A percentile compares a stretch with the other conserved stretches of the same genome.
These are phyloP conservation scores for Tapirus terrestris DNA, from an alignment of 2,113 vertebrate genomes.

Conservation along the genomic window DNA sequence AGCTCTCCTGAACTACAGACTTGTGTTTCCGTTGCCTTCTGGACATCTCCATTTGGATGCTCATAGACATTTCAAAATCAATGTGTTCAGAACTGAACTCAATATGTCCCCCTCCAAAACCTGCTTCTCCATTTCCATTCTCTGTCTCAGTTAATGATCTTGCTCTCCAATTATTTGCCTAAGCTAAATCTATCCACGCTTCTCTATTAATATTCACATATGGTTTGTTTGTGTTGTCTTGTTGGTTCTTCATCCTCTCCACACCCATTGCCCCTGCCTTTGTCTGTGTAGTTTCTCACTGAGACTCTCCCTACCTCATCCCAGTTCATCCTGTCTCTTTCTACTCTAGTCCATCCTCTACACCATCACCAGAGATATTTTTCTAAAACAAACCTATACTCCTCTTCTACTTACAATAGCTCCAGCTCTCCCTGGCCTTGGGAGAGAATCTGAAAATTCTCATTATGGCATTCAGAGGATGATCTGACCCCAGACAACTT, in stretches of 20 bases:
- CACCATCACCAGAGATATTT: background rate
- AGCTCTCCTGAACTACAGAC: background rate
- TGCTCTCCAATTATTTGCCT: background rate
- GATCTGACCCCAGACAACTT: background rate
- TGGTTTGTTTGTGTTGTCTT: background rate
- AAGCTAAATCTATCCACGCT: background rate
- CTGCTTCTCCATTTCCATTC: background rate
- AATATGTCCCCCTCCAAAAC: background rate
- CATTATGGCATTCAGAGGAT: background rate
- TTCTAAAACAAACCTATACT: background rate
- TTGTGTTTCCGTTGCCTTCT: background rate
- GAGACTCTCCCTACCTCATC: background rate
- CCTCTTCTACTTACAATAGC: background rate
- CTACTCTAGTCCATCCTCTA: background rate
- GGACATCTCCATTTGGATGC: background rate
- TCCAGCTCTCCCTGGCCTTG: background rate
- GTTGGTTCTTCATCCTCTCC: background rate
- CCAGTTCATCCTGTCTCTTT: background rate
- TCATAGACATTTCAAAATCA: background rate
- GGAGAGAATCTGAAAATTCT: background rate
- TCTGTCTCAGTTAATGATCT: background rate
- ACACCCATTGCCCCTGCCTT: background rate
- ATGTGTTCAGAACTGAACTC: constrained; percentile 14
- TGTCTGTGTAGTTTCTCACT: background rate
- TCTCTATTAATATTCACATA: background rate